phyloP scores from a whole-genome alignment of 2,888 invertebrate species.

The Acleris literana region DNA sequence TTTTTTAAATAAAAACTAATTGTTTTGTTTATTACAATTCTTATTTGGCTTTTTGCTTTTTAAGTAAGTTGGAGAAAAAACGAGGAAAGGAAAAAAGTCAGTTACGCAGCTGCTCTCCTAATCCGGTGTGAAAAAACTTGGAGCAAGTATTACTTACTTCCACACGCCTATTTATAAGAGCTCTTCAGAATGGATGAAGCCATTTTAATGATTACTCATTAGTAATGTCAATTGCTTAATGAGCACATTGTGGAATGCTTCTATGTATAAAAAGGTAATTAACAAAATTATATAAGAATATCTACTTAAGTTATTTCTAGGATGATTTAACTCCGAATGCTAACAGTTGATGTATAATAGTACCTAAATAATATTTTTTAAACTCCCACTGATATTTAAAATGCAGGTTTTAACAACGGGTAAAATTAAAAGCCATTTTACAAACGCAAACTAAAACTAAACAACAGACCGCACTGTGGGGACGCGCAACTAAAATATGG shows the following conservation, averaged over 20 bases:
- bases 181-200: slow-evolving; percentile 4
- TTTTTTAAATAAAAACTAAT: slow-evolving; percentile 17
- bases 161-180: slow-evolving; percentile 14
- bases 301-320: not conserved
- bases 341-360: no score
- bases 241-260: not conserved
- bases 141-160: slow-evolving; percentile 15
- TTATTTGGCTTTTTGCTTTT: slow-evolving; percentile 18
- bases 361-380: not conserved
- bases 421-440: slow-evolving; percentile 18
- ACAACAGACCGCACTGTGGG: slow-evolving; percentile 27
- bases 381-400: not conserved
- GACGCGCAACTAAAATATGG: slow-evolving; percentile 12
- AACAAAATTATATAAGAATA: not conserved
- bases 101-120: slow-evolving; percentile 40
- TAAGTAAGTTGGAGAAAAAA: slow-evolving; percentile 30
- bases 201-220: slow-evolving; percentile 14
- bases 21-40: slow-evolving; percentile 32
- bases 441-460: slow-evolving; percentile 28
- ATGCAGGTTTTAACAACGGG: not conserved
- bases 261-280: no score
- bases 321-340: not conserved
- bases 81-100: slow-evolving; percentile 38
- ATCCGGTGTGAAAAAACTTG: slow-evolving; percentile 38
- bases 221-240: not conserved